Percentiles rank a stretch among this genome's conserved stretches.
phyloP scores from a whole-genome alignment of 2,888 invertebrate genomes.

The Machimus atricapillus region DNA sequence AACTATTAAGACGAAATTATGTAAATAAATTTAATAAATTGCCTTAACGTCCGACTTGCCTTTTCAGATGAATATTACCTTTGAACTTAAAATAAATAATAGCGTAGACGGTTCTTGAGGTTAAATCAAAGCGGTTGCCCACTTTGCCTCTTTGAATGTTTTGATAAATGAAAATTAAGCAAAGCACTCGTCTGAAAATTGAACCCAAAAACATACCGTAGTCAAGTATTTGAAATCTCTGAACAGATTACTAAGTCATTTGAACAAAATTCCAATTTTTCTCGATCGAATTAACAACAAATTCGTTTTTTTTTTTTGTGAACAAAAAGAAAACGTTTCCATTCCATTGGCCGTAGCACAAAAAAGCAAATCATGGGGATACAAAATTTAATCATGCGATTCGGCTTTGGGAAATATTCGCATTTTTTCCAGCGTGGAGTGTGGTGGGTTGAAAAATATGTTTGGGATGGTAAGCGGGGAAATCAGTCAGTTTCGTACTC shows the following conservation, averaged over 20 bases:
- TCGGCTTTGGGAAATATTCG: not conserved
- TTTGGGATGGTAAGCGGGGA: not conserved
- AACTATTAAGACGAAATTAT: too few species aligned
- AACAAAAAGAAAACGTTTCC: slow-evolving; percentile 34
- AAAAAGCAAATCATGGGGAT: slow-evolving; percentile 18
- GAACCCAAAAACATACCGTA: not conserved
- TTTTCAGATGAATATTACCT: not conserved
- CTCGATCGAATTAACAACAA: slow-evolving; percentile 38
- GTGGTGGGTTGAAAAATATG: not conserved
- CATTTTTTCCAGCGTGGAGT: not conserved
- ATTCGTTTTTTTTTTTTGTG: not conserved
- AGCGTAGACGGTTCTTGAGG: not conserved
- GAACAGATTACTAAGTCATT: slow-evolving; percentile 30
- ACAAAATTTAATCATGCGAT: slow-evolving; percentile 38
- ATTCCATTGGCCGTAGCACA: slow-evolving; percentile 26
- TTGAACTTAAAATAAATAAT: not conserved
- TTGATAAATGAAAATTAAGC: not conserved
- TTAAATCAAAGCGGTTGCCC: not conserved
- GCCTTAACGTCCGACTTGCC: too few species aligned
- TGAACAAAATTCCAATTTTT: slow-evolving; percentile 35
- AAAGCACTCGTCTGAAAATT: not conserved
- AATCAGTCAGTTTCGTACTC: not conserved
- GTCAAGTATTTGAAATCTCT: not conserved
- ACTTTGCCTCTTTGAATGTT: not conserved
- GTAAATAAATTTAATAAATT: too few species aligned